Base-by-base conservation (phyloP, 2,888 invertebrate species). In the Andrena praecox region DNA sequence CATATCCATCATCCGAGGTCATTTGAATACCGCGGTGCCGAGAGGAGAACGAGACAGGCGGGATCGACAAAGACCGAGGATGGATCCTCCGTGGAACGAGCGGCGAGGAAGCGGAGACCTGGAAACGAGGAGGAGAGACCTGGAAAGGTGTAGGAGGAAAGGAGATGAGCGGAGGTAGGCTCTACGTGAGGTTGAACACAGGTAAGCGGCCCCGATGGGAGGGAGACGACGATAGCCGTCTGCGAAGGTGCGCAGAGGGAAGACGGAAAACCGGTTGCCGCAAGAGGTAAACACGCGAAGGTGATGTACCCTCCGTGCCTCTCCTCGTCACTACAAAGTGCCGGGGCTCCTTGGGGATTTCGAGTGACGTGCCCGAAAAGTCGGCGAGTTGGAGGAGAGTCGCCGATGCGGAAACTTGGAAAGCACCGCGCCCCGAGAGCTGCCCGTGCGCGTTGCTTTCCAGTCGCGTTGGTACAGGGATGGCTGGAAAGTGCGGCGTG, bases 251-350 rank as follows among this genome's bases (percentile, higher is more conserved):
- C 70, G 74, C 83, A 78, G 82, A 68, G 82, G 85, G 77, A 60
- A 69, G 79, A 84, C 90, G 31, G 71, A 80, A 93, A 80, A 93
- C 93, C 92, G 92, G 93, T 93, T 91, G 85, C 88, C 89, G 86
- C 88, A 89, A 42, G 92, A 93, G 90, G 92, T 92, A 93, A 93
- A 93, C 93, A 93, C 92, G 91, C 93, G 87, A 91, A 91, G 91
- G 91, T 92, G 93, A 93, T 93, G 93, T 93, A 91, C 91, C 89
- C 85, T 89, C 84, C 88, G 88, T 88, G 87, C 84, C 85, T 81
- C 79, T 87, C 82, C 81, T 85, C 90, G 80, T 86, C 87, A 78
- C 79, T 87, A 85, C 89, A 84, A 89, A 85, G 89, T 88, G 85
- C 88, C 84, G 85, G 76, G 88, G 69, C 81, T 89, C 80, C 83